A percentile compares a stretch with the other conserved stretches of the same genome.
phyloP scores from a whole-genome alignment of 2,797 vertebrate genomes.

The Denticeps clupeoides region DNA sequence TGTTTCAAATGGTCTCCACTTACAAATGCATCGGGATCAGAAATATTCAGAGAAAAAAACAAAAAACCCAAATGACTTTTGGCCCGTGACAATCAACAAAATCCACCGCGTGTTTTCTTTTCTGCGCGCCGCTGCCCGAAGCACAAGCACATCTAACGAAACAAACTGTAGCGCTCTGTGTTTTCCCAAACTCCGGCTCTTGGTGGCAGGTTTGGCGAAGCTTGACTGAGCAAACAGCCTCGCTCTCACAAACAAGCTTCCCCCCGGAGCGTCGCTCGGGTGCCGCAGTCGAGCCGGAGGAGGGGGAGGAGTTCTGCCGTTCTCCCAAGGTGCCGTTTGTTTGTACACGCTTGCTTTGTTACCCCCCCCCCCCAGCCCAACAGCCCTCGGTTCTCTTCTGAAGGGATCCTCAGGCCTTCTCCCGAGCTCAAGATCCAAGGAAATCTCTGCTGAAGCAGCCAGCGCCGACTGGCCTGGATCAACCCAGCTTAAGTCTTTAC shows the following conservation, averaged over 20 bases:
- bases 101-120: constrained; percentile 13
- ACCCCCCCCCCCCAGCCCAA: background rate
- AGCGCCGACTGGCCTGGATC: constrained; percentile 32
- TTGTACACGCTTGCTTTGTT: constrained; percentile 30
- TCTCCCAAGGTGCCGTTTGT: constrained; percentile 26
- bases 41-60: constrained; percentile 5
- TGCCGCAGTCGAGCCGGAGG: background rate
- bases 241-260: constrained; percentile 23
- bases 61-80: too few relatives aligned
- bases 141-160: constrained; percentile 31
- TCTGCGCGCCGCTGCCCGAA: constrained; percentile 22
- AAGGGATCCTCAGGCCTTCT: constrained; percentile 19
- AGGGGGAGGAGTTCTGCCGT: background rate
- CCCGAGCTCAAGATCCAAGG: constrained; percentile 10
- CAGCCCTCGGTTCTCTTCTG: too few relatives aligned
- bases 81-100: constrained; percentile 22
- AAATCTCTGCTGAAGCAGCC: constrained; percentile 27
- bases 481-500: constrained; percentile 43
- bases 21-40: constrained; percentile 7
- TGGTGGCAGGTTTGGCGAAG: constrained; percentile 22
- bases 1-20: background rate
- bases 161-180: constrained; percentile 29
- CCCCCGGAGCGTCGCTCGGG: background rate
- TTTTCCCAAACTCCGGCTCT: constrained; percentile 16
- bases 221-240: constrained; percentile 30